Conservation (phyloP, 2,888 invertebrate species). For the Ptychoptera contaminata region DNA sequence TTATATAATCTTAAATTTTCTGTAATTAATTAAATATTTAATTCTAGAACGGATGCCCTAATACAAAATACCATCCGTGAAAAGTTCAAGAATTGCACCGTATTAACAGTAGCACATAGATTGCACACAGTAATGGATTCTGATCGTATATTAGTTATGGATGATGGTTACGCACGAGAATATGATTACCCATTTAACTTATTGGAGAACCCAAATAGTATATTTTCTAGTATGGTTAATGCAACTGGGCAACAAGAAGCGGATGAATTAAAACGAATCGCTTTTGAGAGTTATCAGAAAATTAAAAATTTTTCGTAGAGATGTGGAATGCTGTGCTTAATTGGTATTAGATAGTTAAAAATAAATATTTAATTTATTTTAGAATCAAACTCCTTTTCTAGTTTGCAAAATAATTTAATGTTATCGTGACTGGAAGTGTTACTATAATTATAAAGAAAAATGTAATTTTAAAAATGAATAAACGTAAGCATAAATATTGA, state of each 20-base stretch:
- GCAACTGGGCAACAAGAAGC: constrained; percentile 40
- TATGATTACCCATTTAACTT: constrained; percentile 16
- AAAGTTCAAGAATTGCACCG: constrained; percentile 69
- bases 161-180: constrained; percentile 58
- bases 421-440: too few relatives aligned
- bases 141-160: constrained; percentile 75
- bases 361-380: too few relatives aligned
- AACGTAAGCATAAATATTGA: too few relatives aligned
- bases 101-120: constrained; percentile 81
- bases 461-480: too few relatives aligned
- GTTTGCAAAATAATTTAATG: too few relatives aligned
- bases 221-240: constrained; percentile 51
- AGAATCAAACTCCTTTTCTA: too few relatives aligned
- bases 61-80: constrained; percentile 71
- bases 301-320: too few relatives aligned
- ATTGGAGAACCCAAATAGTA: constrained; percentile 36
- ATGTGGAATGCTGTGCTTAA: too few relatives aligned
- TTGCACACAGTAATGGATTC: constrained; percentile 89
- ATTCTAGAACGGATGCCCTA: constrained; percentile 44
- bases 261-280: too few relatives aligned
- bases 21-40: neutral
- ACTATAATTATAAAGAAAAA: too few relatives aligned
- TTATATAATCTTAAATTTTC: neutral
- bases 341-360: too few relatives aligned
- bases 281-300: constrained; percentile 9